Conservation (phyloP, 2,113 vertebrate genomes). For the Vombatus ursinus region DNA sequence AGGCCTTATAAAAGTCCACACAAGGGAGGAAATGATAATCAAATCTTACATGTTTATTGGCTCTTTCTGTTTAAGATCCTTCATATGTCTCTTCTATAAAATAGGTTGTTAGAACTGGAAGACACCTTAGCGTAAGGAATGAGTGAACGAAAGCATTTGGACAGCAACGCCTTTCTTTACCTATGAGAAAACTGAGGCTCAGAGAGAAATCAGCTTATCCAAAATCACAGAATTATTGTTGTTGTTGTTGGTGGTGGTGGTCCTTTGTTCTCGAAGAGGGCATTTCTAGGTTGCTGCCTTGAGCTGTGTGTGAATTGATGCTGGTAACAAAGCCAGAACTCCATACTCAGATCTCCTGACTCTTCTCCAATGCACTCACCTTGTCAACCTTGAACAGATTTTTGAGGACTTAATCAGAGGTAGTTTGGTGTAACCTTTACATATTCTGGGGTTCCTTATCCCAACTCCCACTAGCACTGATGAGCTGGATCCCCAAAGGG, state of each 20-base stretch:
- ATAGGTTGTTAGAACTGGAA: background rate
- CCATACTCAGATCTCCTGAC: background rate
- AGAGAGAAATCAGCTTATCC: background rate
- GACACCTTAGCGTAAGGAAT: background rate
- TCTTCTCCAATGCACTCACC: background rate
- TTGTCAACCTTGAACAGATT: background rate
- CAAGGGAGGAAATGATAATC: background rate
- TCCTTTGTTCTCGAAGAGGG: no score
- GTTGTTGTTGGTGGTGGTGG: no score
- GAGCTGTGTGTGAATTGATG: no score
- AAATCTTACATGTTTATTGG: background rate
- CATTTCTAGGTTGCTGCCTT: no score
- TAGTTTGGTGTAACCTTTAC: background rate
- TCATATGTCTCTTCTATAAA: background rate
- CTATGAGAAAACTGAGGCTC: background rate
- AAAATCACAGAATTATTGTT: no score
- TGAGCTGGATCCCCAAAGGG: background rate
- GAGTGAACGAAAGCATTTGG: background rate
- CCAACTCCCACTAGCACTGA: background rate
- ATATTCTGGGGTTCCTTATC: background rate
- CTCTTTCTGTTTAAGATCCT: background rate
- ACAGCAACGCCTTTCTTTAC: background rate
- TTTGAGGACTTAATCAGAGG: background rate
- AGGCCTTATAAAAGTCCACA: background rate
- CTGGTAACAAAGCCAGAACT: background rate